These are phyloP conservation scores for Baryphthengus martii DNA, from an alignment of 2,113 vertebrate genomes.

Conservation along the genomic window DNA sequence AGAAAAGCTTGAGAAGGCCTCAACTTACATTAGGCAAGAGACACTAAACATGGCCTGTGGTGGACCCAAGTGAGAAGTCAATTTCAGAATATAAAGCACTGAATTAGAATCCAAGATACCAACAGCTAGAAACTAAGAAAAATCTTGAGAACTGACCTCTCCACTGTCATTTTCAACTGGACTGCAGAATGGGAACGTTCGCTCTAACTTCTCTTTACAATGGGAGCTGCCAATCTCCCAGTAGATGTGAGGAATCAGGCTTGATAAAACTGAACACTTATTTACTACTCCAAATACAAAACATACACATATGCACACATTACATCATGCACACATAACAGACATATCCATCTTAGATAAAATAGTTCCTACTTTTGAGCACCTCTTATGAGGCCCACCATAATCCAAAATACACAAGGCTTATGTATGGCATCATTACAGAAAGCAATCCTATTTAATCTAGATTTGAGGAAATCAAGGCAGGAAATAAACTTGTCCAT, in stretches of 20 bases:
- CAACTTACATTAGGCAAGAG: not conserved
- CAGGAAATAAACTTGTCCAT: slow-evolving; percentile 1
- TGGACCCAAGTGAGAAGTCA: not conserved
- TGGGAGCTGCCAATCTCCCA: not conserved
- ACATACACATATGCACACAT: not conserved
- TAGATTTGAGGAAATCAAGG: slow-evolving; percentile 1
- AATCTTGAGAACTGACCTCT: not conserved
- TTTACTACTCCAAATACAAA: not conserved
- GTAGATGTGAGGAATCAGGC: not conserved
- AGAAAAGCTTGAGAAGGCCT: not conserved
- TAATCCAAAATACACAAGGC: not conserved
- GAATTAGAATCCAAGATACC: not conserved
- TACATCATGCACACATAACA: not conserved
- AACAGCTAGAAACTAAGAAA: not conserved
- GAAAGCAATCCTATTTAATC: not conserved
- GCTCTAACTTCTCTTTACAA: not conserved
- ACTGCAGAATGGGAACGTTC: not conserved
- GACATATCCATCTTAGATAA: not conserved
- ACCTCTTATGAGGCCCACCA: not conserved
- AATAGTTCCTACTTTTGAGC: not conserved
- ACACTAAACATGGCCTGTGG: not conserved
- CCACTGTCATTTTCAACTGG: not conserved
- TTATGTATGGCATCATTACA: not conserved
- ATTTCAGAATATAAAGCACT: not conserved
- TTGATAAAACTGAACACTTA: not conserved